These are phyloP conservation scores for Ypsolopha sequella DNA, from an alignment of 2,888 invertebrate genomes.

Conservation along the genomic window DNA sequence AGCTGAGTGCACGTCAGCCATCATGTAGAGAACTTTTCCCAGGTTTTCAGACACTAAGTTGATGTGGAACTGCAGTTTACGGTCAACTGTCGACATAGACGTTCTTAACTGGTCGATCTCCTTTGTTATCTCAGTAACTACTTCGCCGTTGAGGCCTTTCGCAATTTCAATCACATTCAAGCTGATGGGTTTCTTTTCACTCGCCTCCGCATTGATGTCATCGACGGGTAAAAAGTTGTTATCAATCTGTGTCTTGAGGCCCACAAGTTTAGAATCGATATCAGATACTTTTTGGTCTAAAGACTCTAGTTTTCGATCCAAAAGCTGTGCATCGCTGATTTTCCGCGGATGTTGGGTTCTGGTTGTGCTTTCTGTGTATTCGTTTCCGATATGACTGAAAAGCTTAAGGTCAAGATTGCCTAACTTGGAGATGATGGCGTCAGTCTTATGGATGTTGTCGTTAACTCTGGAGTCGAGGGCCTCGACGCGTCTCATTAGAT, in stretches of 20 bases:
- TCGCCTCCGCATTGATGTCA: constrained; percentile 88
- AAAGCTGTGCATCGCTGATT: constrained; percentile 40
- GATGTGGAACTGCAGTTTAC: constrained; percentile 87
- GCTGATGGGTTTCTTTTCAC: constrained; percentile 88
- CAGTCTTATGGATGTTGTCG: constrained; percentile 88
- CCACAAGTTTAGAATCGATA: constrained; percentile 83
- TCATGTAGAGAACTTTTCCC: constrained; percentile 81
- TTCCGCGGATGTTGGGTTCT: constrained; percentile 8
- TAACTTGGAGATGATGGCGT: constrained; percentile 83
- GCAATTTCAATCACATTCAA: constrained; percentile 87
- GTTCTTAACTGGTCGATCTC: constrained; percentile 84
- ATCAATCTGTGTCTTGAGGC: constrained; percentile 85
- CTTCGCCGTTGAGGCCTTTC: constrained; percentile 85
- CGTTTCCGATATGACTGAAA: constrained; percentile 68
- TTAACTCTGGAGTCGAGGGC: constrained; percentile 84
- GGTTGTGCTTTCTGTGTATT: constrained; percentile 40
- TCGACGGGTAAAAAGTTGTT: constrained; percentile 84
- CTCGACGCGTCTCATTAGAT: constrained; percentile 87
- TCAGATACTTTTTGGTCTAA: constrained; percentile 87
- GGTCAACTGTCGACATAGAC: constrained; percentile 82
- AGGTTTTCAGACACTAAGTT: constrained; percentile 86
- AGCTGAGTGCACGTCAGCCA: constrained; percentile 86
- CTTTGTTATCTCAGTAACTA: constrained; percentile 84
- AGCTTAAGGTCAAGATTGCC: constrained; percentile 81
- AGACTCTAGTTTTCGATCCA: constrained; percentile 77